Evolutionary conservation across 2,113 vertebrate genomes (phyloP), one percentile per base, ranked within the genome.

Genomic region (Tragelaphus buxtoni): DNA sequence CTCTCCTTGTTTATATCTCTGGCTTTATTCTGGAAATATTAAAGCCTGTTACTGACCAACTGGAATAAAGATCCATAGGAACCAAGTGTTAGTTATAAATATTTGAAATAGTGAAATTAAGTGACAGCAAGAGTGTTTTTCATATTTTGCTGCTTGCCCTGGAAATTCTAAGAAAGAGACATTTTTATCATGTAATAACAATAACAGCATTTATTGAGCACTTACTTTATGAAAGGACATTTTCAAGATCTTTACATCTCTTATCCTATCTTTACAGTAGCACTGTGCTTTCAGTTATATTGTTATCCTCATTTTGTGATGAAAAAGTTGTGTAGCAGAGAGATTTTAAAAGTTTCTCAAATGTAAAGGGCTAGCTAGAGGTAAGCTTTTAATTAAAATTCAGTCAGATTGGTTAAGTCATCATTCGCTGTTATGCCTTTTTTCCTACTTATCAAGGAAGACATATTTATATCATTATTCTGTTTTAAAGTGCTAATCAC

Each of bases 281-380:
- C 5, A 45, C 4, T 86, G 18, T 74, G 26, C 18, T 90, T 79
- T 76, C 39, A 18, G 20, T 92, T 51, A 16, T 80, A 24, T 26
- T 81, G 80, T 90, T 93, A 82, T 32, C n/a, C 12, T 95, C 39
- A 93, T 90, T 60, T 93, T 91, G 82, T 82, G 60, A 74, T 81
- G 53, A 93, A 39, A 93, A 91, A 95, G 84, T 45, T 92, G 3
- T 49, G 7, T 90, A 83, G 13, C 24, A 85, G 39, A 92, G 22
- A 32, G 30, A 88, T 86, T 92, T 88, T 69, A 90, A 96, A 92
- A 81, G 30, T 87, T 88, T 0, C 32, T 28, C 28, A 80, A 82
- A 82, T 76, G 39, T 86, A 76, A 86, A 86, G n/a, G 45, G 17
- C 16, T 92, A 76, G 42, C 10, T 86, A 96, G 35, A 58, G 7